phyloP scores from a whole-genome alignment of 2,113 vertebrate species.

The Oncorhynchus keta region DNA sequence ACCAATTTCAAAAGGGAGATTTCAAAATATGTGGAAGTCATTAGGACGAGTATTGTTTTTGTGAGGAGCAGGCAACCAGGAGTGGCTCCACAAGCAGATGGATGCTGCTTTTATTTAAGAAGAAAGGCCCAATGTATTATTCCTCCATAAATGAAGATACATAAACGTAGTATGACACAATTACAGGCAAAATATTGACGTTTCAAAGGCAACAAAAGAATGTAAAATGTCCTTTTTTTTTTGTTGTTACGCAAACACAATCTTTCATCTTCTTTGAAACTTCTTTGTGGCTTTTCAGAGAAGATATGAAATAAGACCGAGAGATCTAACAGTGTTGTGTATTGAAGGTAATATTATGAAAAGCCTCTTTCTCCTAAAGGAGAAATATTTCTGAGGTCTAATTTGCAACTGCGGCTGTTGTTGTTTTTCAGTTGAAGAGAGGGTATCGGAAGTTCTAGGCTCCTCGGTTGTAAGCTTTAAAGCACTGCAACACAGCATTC shows the following conservation, averaged over 20 bases:
- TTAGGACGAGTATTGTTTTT: slow-evolving; percentile 99
- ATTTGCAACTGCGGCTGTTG: slow-evolving; percentile 64
- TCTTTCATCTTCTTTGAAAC: slow-evolving; percentile 72
- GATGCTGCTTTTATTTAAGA: slow-evolving; percentile 91
- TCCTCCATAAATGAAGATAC: slow-evolving; percentile 92
- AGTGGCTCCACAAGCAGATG: slow-evolving; percentile 99
- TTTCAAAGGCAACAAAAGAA: slow-evolving; percentile 94
- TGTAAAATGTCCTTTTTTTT: slow-evolving; percentile 87
- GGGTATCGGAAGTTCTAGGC: slow-evolving; percentile 63
- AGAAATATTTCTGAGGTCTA: slow-evolving; percentile 63
- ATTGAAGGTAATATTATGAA: slow-evolving; percentile 69
- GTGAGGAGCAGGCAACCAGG: slow-evolving; percentile 98
- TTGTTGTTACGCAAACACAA: slow-evolving; percentile 61
- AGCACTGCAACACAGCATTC: slow-evolving; percentile 64
- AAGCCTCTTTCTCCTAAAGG: slow-evolving; percentile 60
- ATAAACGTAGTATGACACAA: slow-evolving; percentile 94
- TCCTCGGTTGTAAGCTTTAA: slow-evolving; percentile 57
- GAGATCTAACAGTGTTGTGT: slow-evolving; percentile 65
- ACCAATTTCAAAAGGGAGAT: slow-evolving; percentile 99
- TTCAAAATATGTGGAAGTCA: slow-evolving; percentile 99
- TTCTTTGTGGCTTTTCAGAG: slow-evolving; percentile 42
- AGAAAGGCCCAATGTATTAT: slow-evolving; percentile 87
- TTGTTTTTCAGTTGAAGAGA: slow-evolving; percentile 53
- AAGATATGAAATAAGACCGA: slow-evolving; percentile 64
- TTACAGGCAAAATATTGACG: slow-evolving; percentile 92